Evolutionary conservation across 2,888 invertebrate genomes (phyloP).

Genomic region (Amiota mariae): DNA sequence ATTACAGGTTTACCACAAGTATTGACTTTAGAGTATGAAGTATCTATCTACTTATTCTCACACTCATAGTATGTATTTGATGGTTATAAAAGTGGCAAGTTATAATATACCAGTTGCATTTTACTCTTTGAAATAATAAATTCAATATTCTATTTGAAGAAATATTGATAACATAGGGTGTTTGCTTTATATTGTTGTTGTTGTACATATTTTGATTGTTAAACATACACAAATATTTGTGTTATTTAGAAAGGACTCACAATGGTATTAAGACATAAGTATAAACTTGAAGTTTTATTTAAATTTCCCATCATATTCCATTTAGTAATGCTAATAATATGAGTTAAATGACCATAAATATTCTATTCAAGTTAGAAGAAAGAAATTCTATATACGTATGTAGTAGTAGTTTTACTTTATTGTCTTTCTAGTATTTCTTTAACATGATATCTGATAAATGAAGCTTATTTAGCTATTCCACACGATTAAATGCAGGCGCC

Average conservation of each 20-base stretch:
- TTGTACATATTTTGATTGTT: background rate
- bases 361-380: too few relatives aligned
- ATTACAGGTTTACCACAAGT: slow-evolving; percentile 57
- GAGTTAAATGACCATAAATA: too few relatives aligned
- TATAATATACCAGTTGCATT: too few relatives aligned
- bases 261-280: background rate
- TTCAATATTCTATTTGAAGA: background rate
- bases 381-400: too few relatives aligned
- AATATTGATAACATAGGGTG: background rate
- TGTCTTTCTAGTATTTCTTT: too few relatives aligned
- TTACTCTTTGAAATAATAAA: slow-evolving; percentile 3
- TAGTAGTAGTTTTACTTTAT: too few relatives aligned
- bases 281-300: too few relatives aligned
- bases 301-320: too few relatives aligned
- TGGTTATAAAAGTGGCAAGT: background rate
- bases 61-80: slow-evolving; percentile 21
- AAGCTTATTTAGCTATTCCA: too few relatives aligned
- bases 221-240: background rate
- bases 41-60: too few relatives aligned
- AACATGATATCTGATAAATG: too few relatives aligned
- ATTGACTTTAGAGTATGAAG: slow-evolving; percentile 46
- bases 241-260: slow-evolving; percentile 1
- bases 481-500: slow-evolving; percentile 4
- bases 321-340: too few relatives aligned
- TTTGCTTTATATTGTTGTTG: slow-evolving; percentile 8